Percentiles rank a stretch among this genome's conserved stretches.
Evolutionary conservation across 2,888 invertebrate genomes (phyloP).

Genomic region (Dastarcus helophoroides): DNA sequence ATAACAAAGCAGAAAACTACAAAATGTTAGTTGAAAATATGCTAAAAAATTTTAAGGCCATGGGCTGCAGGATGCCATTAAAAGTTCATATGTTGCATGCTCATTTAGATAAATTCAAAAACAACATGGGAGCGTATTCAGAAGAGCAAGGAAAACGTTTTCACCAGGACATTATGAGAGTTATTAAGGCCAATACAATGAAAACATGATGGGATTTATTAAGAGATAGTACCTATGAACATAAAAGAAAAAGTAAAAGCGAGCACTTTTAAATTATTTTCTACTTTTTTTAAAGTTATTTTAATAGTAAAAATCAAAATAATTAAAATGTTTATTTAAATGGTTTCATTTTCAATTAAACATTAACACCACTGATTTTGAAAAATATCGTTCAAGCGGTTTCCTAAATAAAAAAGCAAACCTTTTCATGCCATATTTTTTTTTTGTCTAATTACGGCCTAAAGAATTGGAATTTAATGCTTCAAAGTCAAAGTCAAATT

Average conservation of each 20-base stretch:
- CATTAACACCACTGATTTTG: slow-evolving; percentile 1
- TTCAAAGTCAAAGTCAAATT: too few relatives aligned
- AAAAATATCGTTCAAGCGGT: slow-evolving; percentile 3
- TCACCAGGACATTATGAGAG: slow-evolving; percentile 20
- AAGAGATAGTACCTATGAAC: slow-evolving; percentile 7
- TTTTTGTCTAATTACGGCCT: too few relatives aligned
- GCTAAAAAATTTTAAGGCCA: slow-evolving; percentile 15
- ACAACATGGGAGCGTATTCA: slow-evolving; percentile 20
- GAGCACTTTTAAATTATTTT: slow-evolving; percentile 4
- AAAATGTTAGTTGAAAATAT: slow-evolving; percentile 18
- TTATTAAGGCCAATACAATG: slow-evolving; percentile 18
- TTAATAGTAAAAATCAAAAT: slow-evolving; percentile 3
- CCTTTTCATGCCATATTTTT: too few relatives aligned
- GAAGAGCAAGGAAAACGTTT: slow-evolving; percentile 25
- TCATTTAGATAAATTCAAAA: too few relatives aligned
- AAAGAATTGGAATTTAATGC: too few relatives aligned
- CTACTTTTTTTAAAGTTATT: neutral
- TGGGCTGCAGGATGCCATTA: slow-evolving; percentile 19
- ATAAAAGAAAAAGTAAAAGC: slow-evolving; percentile 5
- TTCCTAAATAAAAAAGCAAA: too few relatives aligned
- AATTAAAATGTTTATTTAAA: slow-evolving; percentile 1
- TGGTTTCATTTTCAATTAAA: slow-evolving; percentile 1
- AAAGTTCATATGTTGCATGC: too few relatives aligned
- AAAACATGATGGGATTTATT: slow-evolving; percentile 18
- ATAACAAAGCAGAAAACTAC: slow-evolving; percentile 22